phyloP scores from a whole-genome alignment of 2,888 invertebrate genomes.

The Heterodera filipjevi region DNA sequence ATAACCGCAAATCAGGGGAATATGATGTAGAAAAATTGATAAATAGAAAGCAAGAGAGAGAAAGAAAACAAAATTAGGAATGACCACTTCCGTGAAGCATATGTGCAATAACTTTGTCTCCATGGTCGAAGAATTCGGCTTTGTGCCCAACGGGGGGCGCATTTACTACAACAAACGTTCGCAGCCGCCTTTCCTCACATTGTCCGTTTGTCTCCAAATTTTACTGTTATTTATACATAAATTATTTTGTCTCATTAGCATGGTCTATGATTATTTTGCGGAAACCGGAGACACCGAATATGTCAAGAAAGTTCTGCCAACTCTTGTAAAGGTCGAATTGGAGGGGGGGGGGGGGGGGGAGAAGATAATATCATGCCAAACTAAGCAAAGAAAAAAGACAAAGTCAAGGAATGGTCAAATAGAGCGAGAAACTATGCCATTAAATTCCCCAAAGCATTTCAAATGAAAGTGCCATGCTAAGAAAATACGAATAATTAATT shows the following conservation, averaged over 20 bases:
- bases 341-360: too few species aligned
- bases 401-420: not conserved
- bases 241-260: conserved; percentile 66
- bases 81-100: conserved; percentile 78
- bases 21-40: too few species aligned
- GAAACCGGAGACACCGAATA: conserved; percentile 76
- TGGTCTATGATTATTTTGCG: conserved; percentile 80
- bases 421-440: too few species aligned
- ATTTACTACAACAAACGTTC: conserved; percentile 75
- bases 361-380: too few species aligned
- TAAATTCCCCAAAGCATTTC: too few species aligned
- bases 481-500: too few species aligned
- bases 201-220: not conserved
- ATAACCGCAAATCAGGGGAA: not conserved
- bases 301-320: conserved; percentile 66
- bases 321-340: conserved; percentile 64
- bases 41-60: too few species aligned
- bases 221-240: not conserved
- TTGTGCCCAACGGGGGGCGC: conserved; percentile 85
- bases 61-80: conserved; percentile 75
- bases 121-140: conserved; percentile 74
- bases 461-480: too few species aligned
- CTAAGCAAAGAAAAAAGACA: too few species aligned
- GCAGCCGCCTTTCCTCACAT: conserved; percentile 69
- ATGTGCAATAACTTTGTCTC: conserved; percentile 84